Percentiles rank a stretch among this genome's conserved stretches.
Conservation (phyloP, 2,113 vertebrate genomes). For the Orycteropus afer region DNA sequence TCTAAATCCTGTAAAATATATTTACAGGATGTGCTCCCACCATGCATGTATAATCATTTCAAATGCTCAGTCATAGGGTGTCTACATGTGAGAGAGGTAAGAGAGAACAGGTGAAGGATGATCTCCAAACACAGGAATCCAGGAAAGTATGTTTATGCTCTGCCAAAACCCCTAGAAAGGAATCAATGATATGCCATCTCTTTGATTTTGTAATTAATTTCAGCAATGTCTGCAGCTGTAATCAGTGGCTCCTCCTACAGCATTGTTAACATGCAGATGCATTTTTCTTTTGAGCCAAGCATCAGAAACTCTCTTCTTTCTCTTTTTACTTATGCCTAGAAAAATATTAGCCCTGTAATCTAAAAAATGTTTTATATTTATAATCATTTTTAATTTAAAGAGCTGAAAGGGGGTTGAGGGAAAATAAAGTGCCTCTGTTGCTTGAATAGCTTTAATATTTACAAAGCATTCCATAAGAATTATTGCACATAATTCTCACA, state of each 20-base stretch:
- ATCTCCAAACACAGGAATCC: neutral
- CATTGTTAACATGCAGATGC: neutral
- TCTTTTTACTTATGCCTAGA: neutral
- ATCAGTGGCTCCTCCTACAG: neutral
- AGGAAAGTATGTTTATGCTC: neutral
- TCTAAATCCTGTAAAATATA: neutral
- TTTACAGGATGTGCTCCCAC: neutral
- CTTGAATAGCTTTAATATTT: neutral
- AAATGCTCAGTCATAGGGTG: neutral
- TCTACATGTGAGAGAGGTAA: neutral
- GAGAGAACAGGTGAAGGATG: neutral
- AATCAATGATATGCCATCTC: neutral
- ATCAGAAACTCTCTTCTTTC: neutral
- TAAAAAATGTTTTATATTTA: neutral
- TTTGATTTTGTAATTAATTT: no score
- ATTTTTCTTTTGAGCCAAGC: neutral
- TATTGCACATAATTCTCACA: neutral
- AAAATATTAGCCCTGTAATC: neutral
- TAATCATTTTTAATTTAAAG: slow-evolving; percentile 14
- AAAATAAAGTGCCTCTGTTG: neutral
- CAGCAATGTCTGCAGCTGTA: neutral
- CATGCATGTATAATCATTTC: neutral
- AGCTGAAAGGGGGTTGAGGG: neutral
- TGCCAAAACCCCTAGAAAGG: neutral
- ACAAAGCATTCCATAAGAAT: neutral